Base-by-base conservation (phyloP, 2,113 vertebrate species). In the Megaceryle maxima region DNA sequence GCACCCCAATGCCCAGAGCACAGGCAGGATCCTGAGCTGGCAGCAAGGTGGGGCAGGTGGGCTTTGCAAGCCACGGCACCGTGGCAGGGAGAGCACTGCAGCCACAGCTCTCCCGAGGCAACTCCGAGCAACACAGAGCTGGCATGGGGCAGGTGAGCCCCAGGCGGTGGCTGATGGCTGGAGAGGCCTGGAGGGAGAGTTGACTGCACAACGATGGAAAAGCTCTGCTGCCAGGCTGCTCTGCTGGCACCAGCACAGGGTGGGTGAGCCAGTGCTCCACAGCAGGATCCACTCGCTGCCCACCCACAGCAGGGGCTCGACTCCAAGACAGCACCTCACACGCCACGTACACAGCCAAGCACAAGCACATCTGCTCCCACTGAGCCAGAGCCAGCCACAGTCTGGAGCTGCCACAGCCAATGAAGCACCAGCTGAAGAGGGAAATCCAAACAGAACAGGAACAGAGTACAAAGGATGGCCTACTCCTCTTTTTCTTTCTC, bases 401-500 rank as follows among this genome's bases (percentile, higher is more conserved):
- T 62, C 74, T 0, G 0, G 69, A 75, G 74, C 68, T 44, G 55
- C 68, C 37, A 4, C 1, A 66, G 87, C 69, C 79, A 56, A 43
- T 48, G n/a, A 29, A 93, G 68, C 83, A 78, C 51, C 39, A 26
- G 10, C 48, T 56, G 76, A 66, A 83, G 51, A 67, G 31, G 60
- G 48, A 85, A 90, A 86, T 68, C 41, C 87, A 82, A 79, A 62
- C 55, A 88, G 50, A 89, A 74, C 3, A 56, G 83, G 69, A 81
- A 66, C 19, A 68, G 82, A 92, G 84, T 76, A 82, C 57, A 86
- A 87, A 84, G 68, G 70, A 93, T 93, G 56, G 96, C 98, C 95
- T 98, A 99, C 99, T 98, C 98, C 99, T 99, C 97, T 98, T 99
- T 97, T 99, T 99, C 98, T 99, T 99, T 91, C 98, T 98, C 92